These are phyloP conservation scores for Thamnophis elegans DNA, from an alignment of 2,797 vertebrate species.

Conservation along the genomic window DNA sequence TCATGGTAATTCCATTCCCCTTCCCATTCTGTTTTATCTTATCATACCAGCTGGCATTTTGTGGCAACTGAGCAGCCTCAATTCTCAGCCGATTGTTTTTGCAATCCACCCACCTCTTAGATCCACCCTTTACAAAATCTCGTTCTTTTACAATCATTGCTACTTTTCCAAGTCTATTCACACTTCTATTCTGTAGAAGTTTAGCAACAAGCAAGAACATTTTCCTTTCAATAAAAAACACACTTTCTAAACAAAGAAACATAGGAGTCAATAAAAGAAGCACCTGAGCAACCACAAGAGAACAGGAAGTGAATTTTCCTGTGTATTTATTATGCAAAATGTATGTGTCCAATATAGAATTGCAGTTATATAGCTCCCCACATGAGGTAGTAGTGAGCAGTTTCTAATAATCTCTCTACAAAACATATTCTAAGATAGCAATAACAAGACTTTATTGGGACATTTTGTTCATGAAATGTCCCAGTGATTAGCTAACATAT, in stretches of 20 bases:
- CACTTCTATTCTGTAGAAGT: background rate
- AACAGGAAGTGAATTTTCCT: background rate
- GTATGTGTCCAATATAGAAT: background rate
- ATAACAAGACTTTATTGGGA: conserved; percentile 8
- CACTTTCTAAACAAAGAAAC: background rate
- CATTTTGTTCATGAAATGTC: conserved; percentile 1
- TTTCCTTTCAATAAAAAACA: background rate
- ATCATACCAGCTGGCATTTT: background rate
- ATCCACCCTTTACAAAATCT: background rate
- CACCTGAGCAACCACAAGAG: background rate
- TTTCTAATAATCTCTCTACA: background rate
- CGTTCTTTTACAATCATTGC: background rate
- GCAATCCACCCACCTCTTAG: too few species aligned
- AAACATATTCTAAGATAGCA: background rate
- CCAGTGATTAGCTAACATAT: background rate
- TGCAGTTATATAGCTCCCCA: background rate
- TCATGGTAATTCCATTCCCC: background rate
- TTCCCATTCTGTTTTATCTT: background rate
- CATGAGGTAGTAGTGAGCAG: background rate
- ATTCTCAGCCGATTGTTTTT: background rate
- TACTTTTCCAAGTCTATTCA: background rate
- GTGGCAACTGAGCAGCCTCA: background rate
- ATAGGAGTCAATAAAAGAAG: background rate
- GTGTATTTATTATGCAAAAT: background rate
- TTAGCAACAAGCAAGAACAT: background rate